Conservation (phyloP, 2,888 invertebrate genomes). For the Mythimna pallens region DNA sequence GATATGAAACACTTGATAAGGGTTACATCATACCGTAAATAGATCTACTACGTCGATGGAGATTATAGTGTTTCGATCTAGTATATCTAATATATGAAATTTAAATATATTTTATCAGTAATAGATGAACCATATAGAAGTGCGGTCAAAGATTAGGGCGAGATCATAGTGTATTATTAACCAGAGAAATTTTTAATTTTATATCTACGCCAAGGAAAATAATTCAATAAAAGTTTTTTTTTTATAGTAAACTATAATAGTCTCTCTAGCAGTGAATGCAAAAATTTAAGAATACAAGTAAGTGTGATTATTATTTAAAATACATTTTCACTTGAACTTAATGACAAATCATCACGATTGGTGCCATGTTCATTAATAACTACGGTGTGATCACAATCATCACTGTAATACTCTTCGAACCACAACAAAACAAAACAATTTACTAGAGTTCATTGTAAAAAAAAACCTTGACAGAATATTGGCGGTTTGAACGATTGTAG, state of each 20-base stretch:
- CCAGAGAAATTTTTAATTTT: background rate
- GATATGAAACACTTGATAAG: background rate
- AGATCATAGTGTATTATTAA: background rate
- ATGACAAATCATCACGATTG: background rate
- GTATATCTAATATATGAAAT: background rate
- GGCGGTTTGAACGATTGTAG: constrained; percentile 37
- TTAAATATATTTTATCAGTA: background rate
- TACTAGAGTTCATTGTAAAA: background rate
- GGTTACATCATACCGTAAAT: background rate
- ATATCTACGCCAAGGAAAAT: background rate
- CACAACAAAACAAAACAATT: constrained; percentile 19
- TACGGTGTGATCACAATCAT: background rate
- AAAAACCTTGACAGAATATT: constrained; percentile 19
- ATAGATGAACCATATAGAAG: background rate
- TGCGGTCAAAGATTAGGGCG: background rate
- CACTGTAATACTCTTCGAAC: too few species aligned
- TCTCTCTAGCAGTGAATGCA: background rate
- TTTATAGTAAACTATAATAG: too few species aligned
- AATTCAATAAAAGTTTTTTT: background rate
- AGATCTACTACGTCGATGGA: background rate
- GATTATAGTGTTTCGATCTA: background rate
- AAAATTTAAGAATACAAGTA: background rate
- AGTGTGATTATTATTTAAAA: background rate
- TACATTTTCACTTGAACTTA: background rate
- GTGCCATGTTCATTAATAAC: background rate